These are phyloP conservation scores for Seriola aureovittata DNA, from an alignment of 2,113 vertebrate species.

Conservation along the genomic window DNA sequence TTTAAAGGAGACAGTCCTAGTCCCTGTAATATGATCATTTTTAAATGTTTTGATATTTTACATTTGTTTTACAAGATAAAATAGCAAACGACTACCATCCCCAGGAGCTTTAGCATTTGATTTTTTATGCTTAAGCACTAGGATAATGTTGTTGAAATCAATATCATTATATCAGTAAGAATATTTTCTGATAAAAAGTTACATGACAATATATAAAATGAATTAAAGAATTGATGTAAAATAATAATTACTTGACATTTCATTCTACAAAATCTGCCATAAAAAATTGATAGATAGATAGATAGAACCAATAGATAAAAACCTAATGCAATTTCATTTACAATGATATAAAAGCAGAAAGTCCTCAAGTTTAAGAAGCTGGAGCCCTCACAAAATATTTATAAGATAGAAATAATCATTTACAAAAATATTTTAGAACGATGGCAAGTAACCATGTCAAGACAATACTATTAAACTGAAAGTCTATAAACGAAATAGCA, in stretches of 20 bases:
- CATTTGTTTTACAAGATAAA: background rate
- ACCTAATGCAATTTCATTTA: background rate
- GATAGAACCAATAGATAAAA: background rate
- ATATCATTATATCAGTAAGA: background rate
- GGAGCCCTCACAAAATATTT: background rate
- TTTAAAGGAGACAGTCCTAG: conserved; percentile 31
- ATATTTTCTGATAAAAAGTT: background rate
- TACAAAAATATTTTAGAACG: background rate
- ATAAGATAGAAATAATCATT: background rate
- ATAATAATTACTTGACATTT: too few relatives aligned
- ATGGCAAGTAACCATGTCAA: background rate
- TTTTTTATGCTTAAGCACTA: background rate
- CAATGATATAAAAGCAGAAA: background rate
- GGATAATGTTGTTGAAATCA: background rate
- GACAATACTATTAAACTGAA: background rate
- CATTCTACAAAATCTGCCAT: too few relatives aligned
- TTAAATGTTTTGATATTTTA: conserved; percentile 7
- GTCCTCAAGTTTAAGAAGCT: conserved; percentile 3
- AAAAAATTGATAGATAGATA: too few relatives aligned
- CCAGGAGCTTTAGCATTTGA: background rate
- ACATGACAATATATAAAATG: background rate
- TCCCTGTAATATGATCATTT: background rate
- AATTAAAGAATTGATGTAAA: background rate
- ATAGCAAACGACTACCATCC: background rate
- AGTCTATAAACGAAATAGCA: background rate